Evolutionary conservation across 2,113 vertebrate genomes (phyloP), one percentile per base, ranked within the genome.

Genomic region (Triplophysa siluroides): DNA sequence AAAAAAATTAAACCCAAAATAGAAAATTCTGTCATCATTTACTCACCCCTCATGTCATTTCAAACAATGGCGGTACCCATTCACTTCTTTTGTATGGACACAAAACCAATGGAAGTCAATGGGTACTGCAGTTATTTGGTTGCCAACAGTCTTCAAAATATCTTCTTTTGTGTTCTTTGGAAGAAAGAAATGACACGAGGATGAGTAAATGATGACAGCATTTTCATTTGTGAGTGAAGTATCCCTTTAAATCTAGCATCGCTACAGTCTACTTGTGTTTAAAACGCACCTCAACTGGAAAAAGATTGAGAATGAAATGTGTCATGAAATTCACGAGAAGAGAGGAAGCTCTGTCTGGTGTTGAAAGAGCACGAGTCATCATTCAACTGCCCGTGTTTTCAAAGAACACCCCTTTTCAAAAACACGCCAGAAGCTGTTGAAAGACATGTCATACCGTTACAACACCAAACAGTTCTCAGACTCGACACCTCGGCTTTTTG

Each of bases 361-460:
- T 82, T 84, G 86, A 91, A 92, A 88, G 90, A 90, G 90, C 87
- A 83, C 73, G 81, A 74, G 83, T 88, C 85, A 72, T 90, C 90
- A 92, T 91, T 92, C 90, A 93, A 81, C 89, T 87, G 88, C 73
- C 50, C 38, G 19, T 79, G 76, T 82, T 81, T 81, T 72, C 69
- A 73, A 67, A 66, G 38, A 54, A 76, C 77, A 66, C 72, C 60
- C 87, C 87, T 90, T 82, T 79, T 66, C 43, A 60, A 84, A 82
- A 68, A 54, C 70, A 65, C 26, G 65, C 52, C 60, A 76, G 66
- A 76, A 76, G 70, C 56, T 23, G 70, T 10, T 84, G 71, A 84
- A 82, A 81, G 71, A 84, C 63, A 58, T n/a, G 65, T 21, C 73
- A 81, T 73, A 76, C 21, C 76, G 2, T 74, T 71, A 24, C 63